Evolutionary conservation across 2,797 vertebrate species (phyloP).

Genomic region (Apodemus agrarius): DNA sequence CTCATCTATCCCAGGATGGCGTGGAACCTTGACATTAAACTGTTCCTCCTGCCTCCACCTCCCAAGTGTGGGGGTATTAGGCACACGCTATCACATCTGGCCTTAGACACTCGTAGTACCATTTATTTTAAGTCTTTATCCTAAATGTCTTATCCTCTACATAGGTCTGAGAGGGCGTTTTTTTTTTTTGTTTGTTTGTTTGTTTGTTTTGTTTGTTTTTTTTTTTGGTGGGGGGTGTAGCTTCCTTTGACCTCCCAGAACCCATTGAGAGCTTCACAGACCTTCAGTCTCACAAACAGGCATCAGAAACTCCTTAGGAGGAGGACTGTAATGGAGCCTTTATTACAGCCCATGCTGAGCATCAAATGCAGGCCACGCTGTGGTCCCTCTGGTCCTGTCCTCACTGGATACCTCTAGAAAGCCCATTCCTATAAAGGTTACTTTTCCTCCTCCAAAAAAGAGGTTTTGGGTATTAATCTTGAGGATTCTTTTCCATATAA

Average conservation of each 20-base stretch:
- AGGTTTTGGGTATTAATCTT: constrained; percentile 19
- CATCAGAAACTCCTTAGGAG: not conserved
- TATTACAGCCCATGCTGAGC: not conserved
- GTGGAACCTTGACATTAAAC: not conserved
- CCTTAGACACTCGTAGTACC: not conserved
- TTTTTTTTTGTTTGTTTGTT: not conserved
- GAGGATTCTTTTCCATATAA: not conserved
- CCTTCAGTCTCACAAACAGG: not conserved
- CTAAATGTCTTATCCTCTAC: not conserved
- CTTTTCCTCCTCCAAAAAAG: not conserved
- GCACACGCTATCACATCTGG: not conserved
- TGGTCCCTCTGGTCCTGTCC: not conserved
- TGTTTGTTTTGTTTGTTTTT: too few species aligned
- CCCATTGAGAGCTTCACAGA: not conserved
- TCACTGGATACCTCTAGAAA: not conserved
- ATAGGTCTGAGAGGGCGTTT: not conserved
- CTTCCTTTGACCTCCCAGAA: not conserved
- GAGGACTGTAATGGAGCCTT: not conserved
- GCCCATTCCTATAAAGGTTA: not conserved
- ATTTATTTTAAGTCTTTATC: not conserved
- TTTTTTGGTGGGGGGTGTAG: not conserved
- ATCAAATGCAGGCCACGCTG: not conserved
- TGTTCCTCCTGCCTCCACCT: not conserved
- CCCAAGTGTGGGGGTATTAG: not conserved
- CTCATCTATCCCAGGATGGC: not conserved